A percentile compares a stretch with the other conserved stretches of the same genome.
phyloP scores from a whole-genome alignment of 2,113 vertebrate genomes.

The Theropithecus gelada region DNA sequence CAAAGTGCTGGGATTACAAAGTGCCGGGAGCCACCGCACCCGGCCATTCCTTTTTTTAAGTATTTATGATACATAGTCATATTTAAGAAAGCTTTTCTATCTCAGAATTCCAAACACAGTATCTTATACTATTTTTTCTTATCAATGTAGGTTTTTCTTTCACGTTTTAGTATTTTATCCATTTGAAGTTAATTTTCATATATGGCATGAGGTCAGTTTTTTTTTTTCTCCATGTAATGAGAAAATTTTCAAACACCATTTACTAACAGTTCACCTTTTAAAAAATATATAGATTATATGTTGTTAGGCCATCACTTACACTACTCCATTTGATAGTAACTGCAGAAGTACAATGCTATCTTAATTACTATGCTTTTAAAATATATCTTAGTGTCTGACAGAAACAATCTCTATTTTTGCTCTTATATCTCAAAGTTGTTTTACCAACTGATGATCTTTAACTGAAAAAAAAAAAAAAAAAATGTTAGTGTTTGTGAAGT shows the following conservation, averaged over 20 bases:
- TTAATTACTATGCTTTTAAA: background rate
- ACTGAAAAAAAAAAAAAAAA: background rate
- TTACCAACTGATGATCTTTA: background rate
- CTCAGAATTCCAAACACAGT: background rate
- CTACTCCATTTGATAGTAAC: background rate
- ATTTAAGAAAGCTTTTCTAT: background rate
- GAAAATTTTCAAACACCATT: background rate
- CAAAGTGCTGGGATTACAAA: no score
- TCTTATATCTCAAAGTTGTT: background rate
- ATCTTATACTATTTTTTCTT: background rate
- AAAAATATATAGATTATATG: background rate
- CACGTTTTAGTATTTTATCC: background rate
- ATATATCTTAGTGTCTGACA: background rate
- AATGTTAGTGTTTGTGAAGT: background rate
- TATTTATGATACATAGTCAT: background rate
- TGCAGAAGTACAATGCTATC: background rate
- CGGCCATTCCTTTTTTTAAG: background rate
- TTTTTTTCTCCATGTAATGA: background rate
- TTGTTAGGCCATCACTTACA: background rate
- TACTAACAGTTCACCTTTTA: background rate
- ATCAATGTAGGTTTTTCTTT: background rate
- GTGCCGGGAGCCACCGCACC: no score
- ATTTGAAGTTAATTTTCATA: background rate
- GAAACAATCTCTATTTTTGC: background rate
- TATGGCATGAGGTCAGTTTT: background rate